These are phyloP conservation scores for Platyrinchus mystaceus DNA, from an alignment of 2,797 vertebrate species.

Conservation along the genomic window DNA sequence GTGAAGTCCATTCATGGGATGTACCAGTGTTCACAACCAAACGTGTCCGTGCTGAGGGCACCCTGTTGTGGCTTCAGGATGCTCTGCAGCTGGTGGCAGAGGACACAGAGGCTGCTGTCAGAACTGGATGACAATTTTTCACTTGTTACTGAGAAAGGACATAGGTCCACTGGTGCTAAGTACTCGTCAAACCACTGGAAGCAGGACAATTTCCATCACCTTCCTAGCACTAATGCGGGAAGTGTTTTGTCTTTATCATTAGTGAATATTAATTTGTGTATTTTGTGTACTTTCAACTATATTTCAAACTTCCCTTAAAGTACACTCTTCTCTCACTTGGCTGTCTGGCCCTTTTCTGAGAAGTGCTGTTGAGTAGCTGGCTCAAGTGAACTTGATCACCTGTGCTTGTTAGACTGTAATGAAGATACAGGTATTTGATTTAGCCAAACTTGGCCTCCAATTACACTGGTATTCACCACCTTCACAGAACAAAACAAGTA, in stretches of 20 bases:
- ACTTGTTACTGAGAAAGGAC: background rate
- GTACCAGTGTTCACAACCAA: background rate
- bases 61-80: background rate
- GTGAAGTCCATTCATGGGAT: background rate
- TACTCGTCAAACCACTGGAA: background rate
- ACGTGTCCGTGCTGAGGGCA: background rate
- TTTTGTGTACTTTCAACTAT: fast-evolving
- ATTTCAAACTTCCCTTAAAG: background rate
- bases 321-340: background rate
- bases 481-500: background rate
- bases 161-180: background rate
- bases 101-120: background rate
- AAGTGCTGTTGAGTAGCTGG: background rate
- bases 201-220: background rate
- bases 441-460: background rate
- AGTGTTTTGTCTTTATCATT: background rate
- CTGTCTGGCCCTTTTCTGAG: background rate
- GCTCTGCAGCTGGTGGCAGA: background rate
- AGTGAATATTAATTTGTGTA: background rate
- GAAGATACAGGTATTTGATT: background rate
- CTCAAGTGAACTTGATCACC: background rate
- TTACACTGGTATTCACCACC: background rate
- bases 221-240: background rate
- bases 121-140: background rate
- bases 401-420: background rate